Conservation (phyloP, 64 coral and sea anemone species). For the Dendrophyllia cribrosa region DNA sequence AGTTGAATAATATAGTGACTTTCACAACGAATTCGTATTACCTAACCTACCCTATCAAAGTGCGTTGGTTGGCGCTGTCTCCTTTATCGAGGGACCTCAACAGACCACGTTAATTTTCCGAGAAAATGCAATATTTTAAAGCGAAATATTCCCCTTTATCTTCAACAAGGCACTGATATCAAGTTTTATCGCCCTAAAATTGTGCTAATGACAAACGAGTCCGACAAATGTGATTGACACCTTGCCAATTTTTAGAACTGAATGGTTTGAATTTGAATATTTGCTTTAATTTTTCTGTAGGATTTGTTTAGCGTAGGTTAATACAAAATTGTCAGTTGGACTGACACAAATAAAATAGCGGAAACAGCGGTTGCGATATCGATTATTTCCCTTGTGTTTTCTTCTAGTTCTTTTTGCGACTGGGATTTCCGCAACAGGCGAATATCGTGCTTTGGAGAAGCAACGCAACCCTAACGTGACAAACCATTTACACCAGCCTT, state of each 20-base stretch:
- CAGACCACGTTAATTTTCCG: background rate
- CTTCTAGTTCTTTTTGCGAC: background rate
- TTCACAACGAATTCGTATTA: background rate
- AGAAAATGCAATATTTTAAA: background rate
- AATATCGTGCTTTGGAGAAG: too few species aligned
- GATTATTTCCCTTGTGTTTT: background rate
- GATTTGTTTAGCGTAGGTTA: background rate
- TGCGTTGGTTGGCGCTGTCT: background rate
- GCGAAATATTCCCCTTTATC: background rate
- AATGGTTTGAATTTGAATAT: slow-evolving; percentile 26
- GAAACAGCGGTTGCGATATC: background rate
- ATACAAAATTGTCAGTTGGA: background rate
- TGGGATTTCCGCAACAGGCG: background rate
- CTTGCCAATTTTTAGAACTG: background rate
- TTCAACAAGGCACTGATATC: background rate
- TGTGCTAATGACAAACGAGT: background rate
- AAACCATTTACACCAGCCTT: background rate
- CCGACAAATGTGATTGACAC: slow-evolving; percentile 13
- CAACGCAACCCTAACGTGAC: background rate
- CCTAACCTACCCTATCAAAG: background rate
- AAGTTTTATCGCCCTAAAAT: background rate
- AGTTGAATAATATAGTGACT: slow-evolving; percentile 5
- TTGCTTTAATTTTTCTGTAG: background rate
- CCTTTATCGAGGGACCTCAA: background rate
- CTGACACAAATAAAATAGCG: background rate